Base-by-base conservation (phyloP, 2,797 vertebrate species). In the Onychomys torridus region DNA sequence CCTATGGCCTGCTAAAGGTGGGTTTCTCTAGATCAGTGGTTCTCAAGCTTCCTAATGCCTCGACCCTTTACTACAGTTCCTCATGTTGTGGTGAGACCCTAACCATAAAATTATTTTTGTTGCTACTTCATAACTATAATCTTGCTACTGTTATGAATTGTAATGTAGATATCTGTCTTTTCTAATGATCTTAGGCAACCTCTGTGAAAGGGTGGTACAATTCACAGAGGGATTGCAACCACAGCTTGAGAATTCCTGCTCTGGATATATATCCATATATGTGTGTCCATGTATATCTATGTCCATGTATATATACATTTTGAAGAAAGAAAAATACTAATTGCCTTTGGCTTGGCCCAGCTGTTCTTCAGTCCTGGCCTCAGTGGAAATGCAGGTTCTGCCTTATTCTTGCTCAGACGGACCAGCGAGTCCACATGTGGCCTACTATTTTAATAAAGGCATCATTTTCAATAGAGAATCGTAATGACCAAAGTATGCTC, bases 391-490 rank as follows among this genome's bases (percentile, higher is more conserved):
- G 13, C 32, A 86, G 49, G 12, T 8, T 75, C 55, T 69, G 43
- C 29, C 29, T 73, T 79, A 37, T 63, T 95, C 76, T 52, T 93
- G 78, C 43, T 83, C 79, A 81, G 59, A 59, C 63, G 81, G 76
- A 69, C 43, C 6, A 0, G 8, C 37, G 63, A 83, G 67, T 65
- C 21, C 55, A 77, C 71, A 49, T 55, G 93, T 84, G n/a, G 14
- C 55, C 59, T 77, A 37, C 11, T 88, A 1, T 78, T 92, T 92
- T 89, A 95, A 88, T 76, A 63, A 96, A 91, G 43, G 21, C 92
- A 90, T 67, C 69, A 11, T 88, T 96, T 93, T 88, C 69, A 77
- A 59, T 32, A 73, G 69, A 93, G 90, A 97, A 96, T 59, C 3
- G 2, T 85, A 92, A 92, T 37, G 65, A 84, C 32, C 84, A 76